A percentile compares a stretch with the other conserved stretches of the same genome.
Evolutionary conservation across 2,113 vertebrate species (phyloP).

Genomic region (Tringa solitaria): DNA sequence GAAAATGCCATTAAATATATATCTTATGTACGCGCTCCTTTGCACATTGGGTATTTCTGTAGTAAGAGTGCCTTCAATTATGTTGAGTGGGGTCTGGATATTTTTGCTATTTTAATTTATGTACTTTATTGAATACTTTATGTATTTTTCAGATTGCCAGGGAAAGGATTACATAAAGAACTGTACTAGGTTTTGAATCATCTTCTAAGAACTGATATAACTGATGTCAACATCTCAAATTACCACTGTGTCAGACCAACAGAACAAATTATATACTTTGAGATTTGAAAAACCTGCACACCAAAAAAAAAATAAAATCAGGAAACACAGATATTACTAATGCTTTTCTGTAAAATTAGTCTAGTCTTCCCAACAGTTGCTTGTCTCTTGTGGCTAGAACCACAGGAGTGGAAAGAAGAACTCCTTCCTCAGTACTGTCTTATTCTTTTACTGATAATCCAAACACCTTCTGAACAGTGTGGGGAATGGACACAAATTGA

Average conservation of each 20-base stretch:
- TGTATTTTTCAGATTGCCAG: not conserved
- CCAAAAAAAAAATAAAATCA: not conserved
- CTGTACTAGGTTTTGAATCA: not conserved
- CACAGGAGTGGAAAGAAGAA: not conserved
- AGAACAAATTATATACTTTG: not conserved
- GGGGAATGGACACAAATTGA: not conserved
- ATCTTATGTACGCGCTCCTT: not conserved
- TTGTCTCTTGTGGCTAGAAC: not conserved
- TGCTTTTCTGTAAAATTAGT: not conserved
- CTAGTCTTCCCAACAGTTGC: not conserved
- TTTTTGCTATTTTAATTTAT: not conserved
- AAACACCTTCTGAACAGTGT: fast-evolving
- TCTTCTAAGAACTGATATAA: not conserved
- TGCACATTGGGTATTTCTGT: not conserved
- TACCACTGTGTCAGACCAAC: not conserved
- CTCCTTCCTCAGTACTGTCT: not conserved
- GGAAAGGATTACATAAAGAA: not conserved
- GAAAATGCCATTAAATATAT: not conserved
- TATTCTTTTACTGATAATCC: not conserved
- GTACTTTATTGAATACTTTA: not conserved
- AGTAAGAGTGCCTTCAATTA: not conserved
- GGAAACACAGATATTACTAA: not conserved
- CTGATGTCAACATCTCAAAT: not conserved
- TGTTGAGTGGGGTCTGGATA: fast-evolving
- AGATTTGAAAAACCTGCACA: not conserved